Conservation (phyloP, 2,113 vertebrate genomes). For the Eudyptes chrysolophus region DNA sequence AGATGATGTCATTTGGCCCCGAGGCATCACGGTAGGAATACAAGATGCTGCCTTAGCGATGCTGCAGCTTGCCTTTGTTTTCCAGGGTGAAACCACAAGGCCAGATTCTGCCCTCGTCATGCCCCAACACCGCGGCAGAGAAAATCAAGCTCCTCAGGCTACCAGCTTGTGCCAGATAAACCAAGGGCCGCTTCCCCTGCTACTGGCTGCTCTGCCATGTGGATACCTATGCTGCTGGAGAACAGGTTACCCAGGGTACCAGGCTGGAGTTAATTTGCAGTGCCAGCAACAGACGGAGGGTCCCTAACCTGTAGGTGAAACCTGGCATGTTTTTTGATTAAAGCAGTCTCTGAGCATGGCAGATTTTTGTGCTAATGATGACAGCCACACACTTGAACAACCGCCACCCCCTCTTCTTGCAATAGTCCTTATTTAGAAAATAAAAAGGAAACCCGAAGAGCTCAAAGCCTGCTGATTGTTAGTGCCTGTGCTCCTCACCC, state of each 20-base stretch:
- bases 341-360: not conserved
- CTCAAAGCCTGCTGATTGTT: not conserved
- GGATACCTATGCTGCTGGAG: not conserved
- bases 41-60: not conserved
- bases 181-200: not conserved
- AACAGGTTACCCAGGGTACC: not conserved
- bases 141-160: not conserved
- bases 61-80: not conserved
- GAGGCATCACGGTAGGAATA: accelerated
- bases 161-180: not conserved
- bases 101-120: not conserved
- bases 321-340: not conserved
- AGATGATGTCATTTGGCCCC: not conserved
- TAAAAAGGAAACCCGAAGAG: not conserved
- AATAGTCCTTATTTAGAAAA: not conserved
- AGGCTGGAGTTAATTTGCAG: not conserved
- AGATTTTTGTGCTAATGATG: not conserved
- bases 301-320: not conserved
- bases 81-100: not conserved
- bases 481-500: not conserved
- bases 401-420: not conserved
- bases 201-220: not conserved
- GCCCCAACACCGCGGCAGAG: not conserved
- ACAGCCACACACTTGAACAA: not conserved
- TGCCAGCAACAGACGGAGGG: not conserved